Evolutionary conservation across 2,113 vertebrate species (phyloP).

Genomic region (Rhabdornis inornatus): DNA sequence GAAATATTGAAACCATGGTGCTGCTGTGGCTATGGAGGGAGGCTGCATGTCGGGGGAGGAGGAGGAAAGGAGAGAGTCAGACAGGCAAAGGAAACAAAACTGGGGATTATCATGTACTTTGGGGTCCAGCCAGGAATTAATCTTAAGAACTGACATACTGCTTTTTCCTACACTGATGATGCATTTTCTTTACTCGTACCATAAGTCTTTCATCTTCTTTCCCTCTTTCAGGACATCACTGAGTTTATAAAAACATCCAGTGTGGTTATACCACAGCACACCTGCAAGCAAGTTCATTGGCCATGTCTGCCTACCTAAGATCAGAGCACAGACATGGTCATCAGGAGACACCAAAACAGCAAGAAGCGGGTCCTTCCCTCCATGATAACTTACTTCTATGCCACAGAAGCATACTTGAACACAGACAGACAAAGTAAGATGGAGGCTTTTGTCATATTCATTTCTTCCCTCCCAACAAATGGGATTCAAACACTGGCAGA

Average conservation of each 20-base stretch:
- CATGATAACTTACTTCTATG: background rate
- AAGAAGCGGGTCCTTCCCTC: background rate
- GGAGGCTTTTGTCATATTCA: background rate
- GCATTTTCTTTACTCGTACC: background rate
- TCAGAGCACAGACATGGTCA: background rate
- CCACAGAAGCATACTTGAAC: background rate
- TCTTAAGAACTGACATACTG: background rate
- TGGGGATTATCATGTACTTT: background rate
- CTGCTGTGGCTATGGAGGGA: background rate
- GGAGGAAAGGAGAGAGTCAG: background rate
- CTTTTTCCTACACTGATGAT: background rate
- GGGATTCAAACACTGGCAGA: background rate
- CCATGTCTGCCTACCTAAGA: background rate
- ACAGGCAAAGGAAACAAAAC: background rate
- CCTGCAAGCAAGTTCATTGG: background rate
- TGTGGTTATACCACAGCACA: background rate
- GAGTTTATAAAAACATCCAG: background rate
- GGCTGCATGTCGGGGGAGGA: fast-evolving
- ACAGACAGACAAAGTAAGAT: background rate
- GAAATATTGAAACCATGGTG: background rate
- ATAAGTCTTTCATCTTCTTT: background rate
- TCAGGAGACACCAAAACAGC: background rate
- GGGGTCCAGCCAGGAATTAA: background rate
- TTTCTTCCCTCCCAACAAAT: background rate
- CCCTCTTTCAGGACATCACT: background rate